Percentiles rank a stretch among this genome's conserved stretches.
These are phyloP conservation scores for Cossypha niveicapilla DNA, from an alignment of 2,797 vertebrate genomes.

Conservation along the genomic window DNA sequence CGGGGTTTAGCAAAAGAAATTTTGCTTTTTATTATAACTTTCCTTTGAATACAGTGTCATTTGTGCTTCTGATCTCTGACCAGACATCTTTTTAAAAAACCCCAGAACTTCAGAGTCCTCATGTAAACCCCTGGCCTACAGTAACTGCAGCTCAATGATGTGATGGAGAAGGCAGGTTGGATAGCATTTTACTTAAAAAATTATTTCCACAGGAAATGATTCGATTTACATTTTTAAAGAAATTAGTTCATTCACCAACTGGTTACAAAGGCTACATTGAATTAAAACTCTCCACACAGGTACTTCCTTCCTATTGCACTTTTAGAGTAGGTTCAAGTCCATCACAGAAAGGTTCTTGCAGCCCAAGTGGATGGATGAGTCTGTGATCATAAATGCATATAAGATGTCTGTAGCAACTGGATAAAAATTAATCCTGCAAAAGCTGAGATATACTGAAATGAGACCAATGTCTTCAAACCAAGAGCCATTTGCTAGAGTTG, in stretches of 20 bases:
- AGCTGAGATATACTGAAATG: slow-evolving; percentile 49
- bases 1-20: slow-evolving; percentile 32
- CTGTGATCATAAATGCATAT: slow-evolving; percentile 71
- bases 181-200: slow-evolving; percentile 74
- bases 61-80: slow-evolving; percentile 68
- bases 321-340: slow-evolving; percentile 69
- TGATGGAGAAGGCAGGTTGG: slow-evolving; percentile 60
- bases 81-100: not conserved
- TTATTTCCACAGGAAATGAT: slow-evolving; percentile 98
- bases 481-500: slow-evolving; percentile 31
- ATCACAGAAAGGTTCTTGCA: slow-evolving; percentile 60
- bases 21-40: slow-evolving; percentile 83
- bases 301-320: slow-evolving; percentile 86
- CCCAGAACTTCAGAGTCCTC: not conserved
- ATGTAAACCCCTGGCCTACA: slow-evolving; percentile 55
- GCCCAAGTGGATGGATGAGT: slow-evolving; percentile 59
- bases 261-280: slow-evolving; percentile 72
- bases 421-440: slow-evolving; percentile 67
- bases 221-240: slow-evolving; percentile 75
- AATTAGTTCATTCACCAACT: slow-evolving; percentile 71
- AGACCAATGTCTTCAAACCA: not conserved
- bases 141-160: slow-evolving; percentile 60
- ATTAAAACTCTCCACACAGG: slow-evolving; percentile 77
- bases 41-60: slow-evolving; percentile 82
- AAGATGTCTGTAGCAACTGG: slow-evolving; percentile 50